Evolutionary conservation across 2,888 invertebrate genomes (phyloP), one percentile per base, ranked within the genome.

Genomic region (Andricus quercusramuli): DNA sequence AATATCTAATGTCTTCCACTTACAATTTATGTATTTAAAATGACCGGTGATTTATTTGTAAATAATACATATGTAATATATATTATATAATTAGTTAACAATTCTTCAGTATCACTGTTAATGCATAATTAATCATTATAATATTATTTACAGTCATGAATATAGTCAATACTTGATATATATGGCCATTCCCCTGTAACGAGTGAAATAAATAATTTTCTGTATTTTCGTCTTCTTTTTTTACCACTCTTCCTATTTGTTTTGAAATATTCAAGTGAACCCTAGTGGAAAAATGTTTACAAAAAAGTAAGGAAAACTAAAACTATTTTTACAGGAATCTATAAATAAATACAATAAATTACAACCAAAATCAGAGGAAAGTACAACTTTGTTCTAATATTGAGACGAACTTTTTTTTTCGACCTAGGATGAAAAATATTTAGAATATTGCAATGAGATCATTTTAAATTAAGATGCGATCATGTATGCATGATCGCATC

Each of bases 241-340:
- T 81, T 41, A 84, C 93, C 93, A 94, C 22, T 91, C 90, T 29
- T 90, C 85, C 32, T 32, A 25, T 25, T 25, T 25, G 25, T 25
- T 25, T 25, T 25, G 1, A 25, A 25, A 25, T 25, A 25, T 25
- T 1, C 25, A 25, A 25, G 25, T 1, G 25, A 25, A 1, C 25
- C 25, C 25, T 25, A 25, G 25, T 25, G 25, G 25, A 25, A 25
- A 25, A 25, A 25, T 25, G 1, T 25, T 25, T 25, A 25, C 25
- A 25, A 25, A 25, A 25, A 25, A 25, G 25, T 25, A 25, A 1
- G 1, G 25, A 25, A 25, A 25, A 25, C 25, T 25, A 25, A 25
- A 25, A 25, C 25, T 25, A 25, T 25, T 25, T 25, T 25, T 25
- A 25, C 25, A 25, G 25, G 25, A 25, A 25, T 25, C 25, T 25